Evolutionary conservation across 1,140 invertebrate genomes (phyloP).

Genomic region (Tetragonula clypearis): DNA sequence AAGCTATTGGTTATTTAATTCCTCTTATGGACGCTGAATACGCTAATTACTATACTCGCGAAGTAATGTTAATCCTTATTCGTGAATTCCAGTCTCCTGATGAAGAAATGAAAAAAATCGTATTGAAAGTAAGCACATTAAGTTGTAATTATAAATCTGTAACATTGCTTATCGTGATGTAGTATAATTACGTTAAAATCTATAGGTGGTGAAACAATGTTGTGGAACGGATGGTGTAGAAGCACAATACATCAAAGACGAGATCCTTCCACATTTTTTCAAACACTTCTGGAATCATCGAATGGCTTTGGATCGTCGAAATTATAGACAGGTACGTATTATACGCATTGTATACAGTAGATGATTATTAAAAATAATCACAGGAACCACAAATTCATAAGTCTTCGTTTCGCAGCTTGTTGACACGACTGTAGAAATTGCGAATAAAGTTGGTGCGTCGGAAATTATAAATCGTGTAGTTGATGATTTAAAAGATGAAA

Average conservation of each 20-base stretch:
- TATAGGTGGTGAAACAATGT: constrained; percentile 99
- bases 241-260: constrained; percentile 99
- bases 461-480: constrained; percentile 99
- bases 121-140: constrained; percentile 90
- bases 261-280: constrained; percentile 99
- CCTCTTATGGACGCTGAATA: constrained; percentile 99
- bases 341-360: background rate
- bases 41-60: constrained; percentile 99
- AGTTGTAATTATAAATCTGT: constrained; percentile 4
- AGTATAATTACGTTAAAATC: constrained; percentile 56
- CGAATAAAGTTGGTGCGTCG: constrained; percentile 99
- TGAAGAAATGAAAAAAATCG: constrained; percentile 99
- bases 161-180: constrained; percentile 2
- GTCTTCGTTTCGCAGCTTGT: constrained; percentile 86
- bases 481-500: constrained; percentile 99
- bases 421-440: constrained; percentile 99
- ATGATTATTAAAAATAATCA: background rate
- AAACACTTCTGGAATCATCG: constrained; percentile 99
- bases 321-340: constrained; percentile 91
- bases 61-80: constrained; percentile 99
- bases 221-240: constrained; percentile 99
- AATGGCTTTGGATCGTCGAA: constrained; percentile 98
- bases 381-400: background rate
- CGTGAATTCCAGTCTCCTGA: constrained; percentile 99
- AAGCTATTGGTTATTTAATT: constrained; percentile 99